Base-by-base conservation (phyloP, 2,797 vertebrate species). In the Uromys caudimaculatus region DNA sequence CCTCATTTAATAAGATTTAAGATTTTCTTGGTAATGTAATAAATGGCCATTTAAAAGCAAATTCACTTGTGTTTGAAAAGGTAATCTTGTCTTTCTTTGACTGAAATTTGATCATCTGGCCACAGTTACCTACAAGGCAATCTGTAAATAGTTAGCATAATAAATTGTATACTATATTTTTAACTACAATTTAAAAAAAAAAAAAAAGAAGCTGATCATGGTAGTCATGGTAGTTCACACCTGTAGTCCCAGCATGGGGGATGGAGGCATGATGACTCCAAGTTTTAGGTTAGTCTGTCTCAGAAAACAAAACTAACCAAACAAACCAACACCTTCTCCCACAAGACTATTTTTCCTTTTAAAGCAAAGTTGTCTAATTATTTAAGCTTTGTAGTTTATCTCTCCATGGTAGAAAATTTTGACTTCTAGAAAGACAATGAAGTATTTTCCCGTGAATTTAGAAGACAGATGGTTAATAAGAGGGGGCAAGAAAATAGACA, bases 391-490 rank as follows among this genome's bases (percentile, higher is more conserved):
- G 58, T 16, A 89, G 32, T 52, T 2, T 88, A 71, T 2, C 21
- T 62, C 44, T 88, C n/a, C 50, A 75, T 19, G 35, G 58, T 32
- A 92, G 27, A 64, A 91, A 76, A 69, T n/a, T 81, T 38, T 92
- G 75, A 81, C 17, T 75, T 92, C 3, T 60, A 69, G 32, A 85
- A 94, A 94, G 83, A 77, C 85, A 90, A 67, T 76, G 13, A 86
- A 56, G 1, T 52, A 69, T 6, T 35, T 90, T 23, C 41, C 17
- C 1, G 19, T 69, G 41, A 5, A 4, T 88, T 87, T 78, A 92
- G 14, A 32, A 94, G 52, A 67, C 17, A 91, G 1, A 14, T 52
- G 12, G 6, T 27, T 78, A 88, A 78, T n/a, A n/a, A 85, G 12
- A 89, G 64, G 16, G 3, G 6, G 16, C 11, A 86, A 90, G 5